These are phyloP conservation scores for Loris lydekkerianus DNA, from an alignment of 2,797 vertebrate species.

Conservation along the genomic window DNA sequence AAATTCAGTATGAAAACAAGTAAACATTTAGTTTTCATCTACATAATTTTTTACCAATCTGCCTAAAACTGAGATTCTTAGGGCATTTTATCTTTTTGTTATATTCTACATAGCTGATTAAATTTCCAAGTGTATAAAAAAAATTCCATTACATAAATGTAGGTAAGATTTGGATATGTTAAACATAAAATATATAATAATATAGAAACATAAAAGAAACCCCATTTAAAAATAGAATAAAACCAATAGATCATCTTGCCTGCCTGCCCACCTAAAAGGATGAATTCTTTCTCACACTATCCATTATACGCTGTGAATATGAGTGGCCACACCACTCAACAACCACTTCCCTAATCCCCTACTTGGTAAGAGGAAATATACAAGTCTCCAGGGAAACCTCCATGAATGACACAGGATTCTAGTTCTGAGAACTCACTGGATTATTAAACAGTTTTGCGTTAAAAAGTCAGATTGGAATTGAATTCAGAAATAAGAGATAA, in stretches of 20 bases:
- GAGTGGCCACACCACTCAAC: background rate
- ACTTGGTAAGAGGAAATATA: background rate
- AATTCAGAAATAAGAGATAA: slow-evolving; percentile 25
- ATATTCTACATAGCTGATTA: background rate
- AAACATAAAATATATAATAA: slow-evolving; percentile 45
- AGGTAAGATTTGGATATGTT: background rate
- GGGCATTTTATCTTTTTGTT: background rate
- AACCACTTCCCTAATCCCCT: background rate
- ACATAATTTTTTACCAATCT: slow-evolving; percentile 50
- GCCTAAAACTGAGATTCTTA: slow-evolving; percentile 47
- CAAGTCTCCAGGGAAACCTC: background rate
- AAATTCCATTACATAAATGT: background rate
- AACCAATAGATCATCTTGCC: background rate
- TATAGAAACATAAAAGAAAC: background rate
- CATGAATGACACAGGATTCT: slow-evolving; percentile 26
- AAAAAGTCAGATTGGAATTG: background rate
- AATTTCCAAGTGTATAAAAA: background rate
- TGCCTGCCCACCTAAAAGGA: background rate
- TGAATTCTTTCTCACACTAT: slow-evolving; percentile 17
- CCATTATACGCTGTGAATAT: background rate
- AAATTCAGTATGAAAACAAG: slow-evolving; percentile 55
- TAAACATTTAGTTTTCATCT: slow-evolving; percentile 43
- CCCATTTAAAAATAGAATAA: background rate
- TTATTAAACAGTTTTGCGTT: background rate
- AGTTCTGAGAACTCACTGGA: slow-evolving; percentile 39